phyloP scores from a whole-genome alignment of 2,113 vertebrate species.

The Lycaon pictus region DNA sequence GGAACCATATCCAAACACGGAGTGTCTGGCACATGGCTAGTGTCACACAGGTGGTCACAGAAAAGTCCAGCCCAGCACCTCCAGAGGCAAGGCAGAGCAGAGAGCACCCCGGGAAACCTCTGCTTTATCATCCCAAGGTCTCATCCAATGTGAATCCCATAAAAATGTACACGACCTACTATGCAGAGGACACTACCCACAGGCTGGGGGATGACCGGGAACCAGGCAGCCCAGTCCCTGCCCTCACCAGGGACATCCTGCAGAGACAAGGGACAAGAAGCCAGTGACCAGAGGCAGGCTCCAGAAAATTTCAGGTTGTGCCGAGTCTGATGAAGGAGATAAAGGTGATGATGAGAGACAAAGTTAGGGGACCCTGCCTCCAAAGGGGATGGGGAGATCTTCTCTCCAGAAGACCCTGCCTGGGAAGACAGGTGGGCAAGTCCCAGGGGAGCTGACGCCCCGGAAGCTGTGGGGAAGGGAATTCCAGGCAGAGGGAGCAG shows the following conservation, averaged over 20 bases:
- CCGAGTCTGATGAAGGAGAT: neutral
- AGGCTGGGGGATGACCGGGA: neutral
- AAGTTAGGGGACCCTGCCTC: neutral
- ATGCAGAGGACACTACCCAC: accelerated
- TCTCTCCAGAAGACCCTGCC: neutral
- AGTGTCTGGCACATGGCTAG: neutral
- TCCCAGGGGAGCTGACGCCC: neutral
- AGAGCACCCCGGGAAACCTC: neutral
- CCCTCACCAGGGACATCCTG: neutral
- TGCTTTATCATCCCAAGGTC: neutral
- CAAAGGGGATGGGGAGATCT: neutral
- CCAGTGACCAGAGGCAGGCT: neutral
- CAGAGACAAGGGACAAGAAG: too few relatives aligned
- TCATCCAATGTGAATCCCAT: neutral
- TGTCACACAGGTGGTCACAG: neutral
- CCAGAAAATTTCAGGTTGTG: neutral
- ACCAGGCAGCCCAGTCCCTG: neutral
- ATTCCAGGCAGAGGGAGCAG: neutral
- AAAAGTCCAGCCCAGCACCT: neutral
- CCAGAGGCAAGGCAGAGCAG: neutral
- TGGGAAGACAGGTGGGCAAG: neutral
- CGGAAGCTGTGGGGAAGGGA: neutral
- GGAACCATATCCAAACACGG: accelerated
- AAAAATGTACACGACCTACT: neutral
- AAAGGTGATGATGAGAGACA: neutral